Base-by-base conservation (phyloP, 2,797 vertebrate species). In the Clarias platycephalus region DNA sequence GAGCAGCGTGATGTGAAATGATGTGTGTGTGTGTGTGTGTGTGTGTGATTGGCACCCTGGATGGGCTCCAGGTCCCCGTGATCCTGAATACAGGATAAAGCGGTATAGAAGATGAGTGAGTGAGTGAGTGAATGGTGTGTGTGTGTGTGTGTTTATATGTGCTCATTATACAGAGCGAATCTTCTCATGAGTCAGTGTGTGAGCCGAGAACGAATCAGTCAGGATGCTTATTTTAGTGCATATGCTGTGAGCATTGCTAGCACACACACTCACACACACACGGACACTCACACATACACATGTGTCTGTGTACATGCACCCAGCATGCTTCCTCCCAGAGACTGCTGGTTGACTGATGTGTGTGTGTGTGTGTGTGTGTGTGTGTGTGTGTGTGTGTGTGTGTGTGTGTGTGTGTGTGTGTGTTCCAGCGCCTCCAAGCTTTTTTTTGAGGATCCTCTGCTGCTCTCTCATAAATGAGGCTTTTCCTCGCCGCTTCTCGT, bases 81-180 rank as follows among this genome's bases (percentile, higher is more conserved):
- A 34, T 34, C 34, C 34, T 34, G 34, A 34, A 34, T 34, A 34
- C 34, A 34, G 34, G 34, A 34, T 34, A 34, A 34, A 34, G 34
- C 2, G 34, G 34, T 34, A 34, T 34, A 34, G 34, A 34, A 34
- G 34, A 34, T 26, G 18, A 62, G 76, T 81, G 60, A 49, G 83
- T 82, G 40, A 37, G 70, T 81, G 37, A 55, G 83, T 78, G 20
- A n/a, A 53, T 79, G 72, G 34, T 63, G 83, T 78, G 20, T 76
- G 72, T 62, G 64, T 68, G 83, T 83, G 34, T 60, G 72, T 82
- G 44, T 67, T 74, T 75, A 55, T 81, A 81, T 68, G 88, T 88
- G 89, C 92, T 93, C 92, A 93, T 94, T 94, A 94, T 93, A 93
- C 92, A 87, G 91, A 92, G 92, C 91, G 88, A 91, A 88, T 18